These are phyloP conservation scores for Rutpela maculata DNA, from an alignment of 2,888 invertebrate genomes.

Conservation along the genomic window DNA sequence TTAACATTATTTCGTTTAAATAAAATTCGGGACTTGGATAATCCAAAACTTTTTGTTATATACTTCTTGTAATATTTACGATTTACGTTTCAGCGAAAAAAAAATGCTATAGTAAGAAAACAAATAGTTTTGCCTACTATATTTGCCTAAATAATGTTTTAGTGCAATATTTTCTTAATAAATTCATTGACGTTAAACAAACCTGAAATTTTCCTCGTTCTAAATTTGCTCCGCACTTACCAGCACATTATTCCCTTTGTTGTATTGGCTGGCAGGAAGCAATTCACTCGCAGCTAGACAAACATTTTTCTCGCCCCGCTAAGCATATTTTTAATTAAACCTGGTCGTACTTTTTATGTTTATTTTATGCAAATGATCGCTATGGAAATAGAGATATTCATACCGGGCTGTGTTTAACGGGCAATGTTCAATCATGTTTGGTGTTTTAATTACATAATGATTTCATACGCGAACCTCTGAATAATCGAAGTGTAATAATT, in stretches of 20 bases:
- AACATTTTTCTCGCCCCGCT: background rate
- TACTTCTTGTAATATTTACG: too few relatives aligned
- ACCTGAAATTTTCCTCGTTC: slow-evolving; percentile 7
- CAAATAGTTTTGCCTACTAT: too few relatives aligned
- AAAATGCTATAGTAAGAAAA: too few relatives aligned
- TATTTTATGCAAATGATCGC: slow-evolving; percentile 25
- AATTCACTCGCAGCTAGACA: slow-evolving; percentile 6
- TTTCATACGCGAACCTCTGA: background rate
- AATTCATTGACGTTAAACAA: background rate
- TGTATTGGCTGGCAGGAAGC: slow-evolving; percentile 15
- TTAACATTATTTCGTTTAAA: too few relatives aligned
- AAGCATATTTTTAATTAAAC: slow-evolving; percentile 18
- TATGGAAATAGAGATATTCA: background rate
- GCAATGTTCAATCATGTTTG: slow-evolving; percentile 10
- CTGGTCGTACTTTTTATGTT: slow-evolving; percentile 14
- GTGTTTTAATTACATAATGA: slow-evolving; percentile 16
- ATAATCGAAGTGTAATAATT: slow-evolving; percentile 15
- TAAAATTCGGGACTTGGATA: too few relatives aligned
- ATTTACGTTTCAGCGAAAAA: too few relatives aligned
- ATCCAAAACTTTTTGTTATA: too few relatives aligned
- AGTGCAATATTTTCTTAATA: background rate
- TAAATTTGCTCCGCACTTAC: background rate
- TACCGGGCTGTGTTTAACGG: background rate
- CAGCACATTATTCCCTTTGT: background rate
- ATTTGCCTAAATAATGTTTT: too few relatives aligned